Evolutionary conservation across 2,797 vertebrate genomes (phyloP).

Genomic region (Enteromius radiatus): DNA sequence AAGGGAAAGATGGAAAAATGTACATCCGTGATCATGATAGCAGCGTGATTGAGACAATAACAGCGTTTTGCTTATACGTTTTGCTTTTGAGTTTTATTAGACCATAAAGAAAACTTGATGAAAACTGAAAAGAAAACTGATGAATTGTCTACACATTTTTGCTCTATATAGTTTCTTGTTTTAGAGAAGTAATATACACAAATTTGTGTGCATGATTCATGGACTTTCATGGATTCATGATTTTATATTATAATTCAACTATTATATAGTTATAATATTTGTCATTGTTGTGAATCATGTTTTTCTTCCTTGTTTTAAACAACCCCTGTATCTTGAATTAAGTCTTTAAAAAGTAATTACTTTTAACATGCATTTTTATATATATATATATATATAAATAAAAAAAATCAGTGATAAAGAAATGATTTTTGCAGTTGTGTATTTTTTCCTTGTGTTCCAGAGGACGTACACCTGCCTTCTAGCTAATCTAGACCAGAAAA

Average conservation of each 20-base stretch:
- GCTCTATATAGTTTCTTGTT: neutral
- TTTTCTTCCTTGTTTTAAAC: neutral
- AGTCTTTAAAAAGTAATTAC: neutral
- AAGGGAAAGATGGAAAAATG: constrained; percentile 53
- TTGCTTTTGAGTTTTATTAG: neutral
- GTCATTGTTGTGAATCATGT: neutral
- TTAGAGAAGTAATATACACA: neutral
- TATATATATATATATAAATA: neutral
- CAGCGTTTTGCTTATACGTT: neutral
- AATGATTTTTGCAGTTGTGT: neutral
- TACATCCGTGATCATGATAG: constrained; percentile 55
- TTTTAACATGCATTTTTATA: neutral
- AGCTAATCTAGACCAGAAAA: constrained; percentile 83
- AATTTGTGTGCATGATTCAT: neutral
- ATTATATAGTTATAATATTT: neutral
- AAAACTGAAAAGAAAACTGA: too few relatives aligned
- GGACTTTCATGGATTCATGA: too few relatives aligned
- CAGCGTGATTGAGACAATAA: constrained; percentile 67
- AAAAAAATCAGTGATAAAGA: neutral
- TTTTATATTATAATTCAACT: neutral
- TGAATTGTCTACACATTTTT: neutral
- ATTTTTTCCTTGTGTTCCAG: constrained; percentile 79
- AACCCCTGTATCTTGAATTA: neutral
- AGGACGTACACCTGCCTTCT: constrained; percentile 76
- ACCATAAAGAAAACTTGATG: neutral